Percentiles rank a stretch among this genome's conserved stretches.
These are phyloP conservation scores for Anas bahamensis DNA, from an alignment of 2,797 vertebrate species.

Conservation along the genomic window DNA sequence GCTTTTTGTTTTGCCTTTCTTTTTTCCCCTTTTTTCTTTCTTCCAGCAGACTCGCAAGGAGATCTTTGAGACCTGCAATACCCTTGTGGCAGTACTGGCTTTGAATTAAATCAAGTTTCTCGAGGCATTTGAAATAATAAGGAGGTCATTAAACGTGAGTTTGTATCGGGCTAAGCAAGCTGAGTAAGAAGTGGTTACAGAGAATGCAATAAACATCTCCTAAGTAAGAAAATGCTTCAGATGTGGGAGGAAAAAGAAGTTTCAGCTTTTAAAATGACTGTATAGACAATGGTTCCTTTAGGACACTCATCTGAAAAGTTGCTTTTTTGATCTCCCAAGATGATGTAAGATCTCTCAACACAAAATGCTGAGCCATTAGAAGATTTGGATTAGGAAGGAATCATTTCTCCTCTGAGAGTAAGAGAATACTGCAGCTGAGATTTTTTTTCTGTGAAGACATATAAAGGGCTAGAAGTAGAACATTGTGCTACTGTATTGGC, in stretches of 20 bases:
- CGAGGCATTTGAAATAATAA: constrained; percentile 12
- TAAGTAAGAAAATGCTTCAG: not conserved
- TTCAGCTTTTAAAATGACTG: not conserved
- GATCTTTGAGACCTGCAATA: constrained; percentile 6
- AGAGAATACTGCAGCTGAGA: not conserved
- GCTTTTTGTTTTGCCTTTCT: not conserved
- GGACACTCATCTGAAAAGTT: constrained; percentile 4
- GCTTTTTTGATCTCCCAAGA: not conserved
- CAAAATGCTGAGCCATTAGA: not conserved
- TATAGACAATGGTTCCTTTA: not conserved
- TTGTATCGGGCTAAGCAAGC: constrained; percentile 1
- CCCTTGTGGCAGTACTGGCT: not conserved
- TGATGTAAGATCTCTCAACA: not conserved
- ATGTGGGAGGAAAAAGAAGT: not conserved
- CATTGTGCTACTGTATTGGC: constrained; percentile 40
- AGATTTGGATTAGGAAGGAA: constrained; percentile 15
- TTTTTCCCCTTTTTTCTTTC: not conserved
- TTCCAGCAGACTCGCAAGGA: not conserved
- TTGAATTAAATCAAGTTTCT: constrained; percentile 23
- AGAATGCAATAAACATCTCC: not conserved
- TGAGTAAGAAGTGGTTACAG: not conserved
- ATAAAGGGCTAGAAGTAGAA: not conserved
- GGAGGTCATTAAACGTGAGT: not conserved
- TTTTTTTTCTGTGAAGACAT: not conserved
- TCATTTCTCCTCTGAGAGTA: not conserved